A percentile compares a stretch with the other conserved stretches of the same genome.
These are phyloP conservation scores for Choristoneura rosaceana DNA, from an alignment of 2,888 invertebrate genomes.

Conservation along the genomic window DNA sequence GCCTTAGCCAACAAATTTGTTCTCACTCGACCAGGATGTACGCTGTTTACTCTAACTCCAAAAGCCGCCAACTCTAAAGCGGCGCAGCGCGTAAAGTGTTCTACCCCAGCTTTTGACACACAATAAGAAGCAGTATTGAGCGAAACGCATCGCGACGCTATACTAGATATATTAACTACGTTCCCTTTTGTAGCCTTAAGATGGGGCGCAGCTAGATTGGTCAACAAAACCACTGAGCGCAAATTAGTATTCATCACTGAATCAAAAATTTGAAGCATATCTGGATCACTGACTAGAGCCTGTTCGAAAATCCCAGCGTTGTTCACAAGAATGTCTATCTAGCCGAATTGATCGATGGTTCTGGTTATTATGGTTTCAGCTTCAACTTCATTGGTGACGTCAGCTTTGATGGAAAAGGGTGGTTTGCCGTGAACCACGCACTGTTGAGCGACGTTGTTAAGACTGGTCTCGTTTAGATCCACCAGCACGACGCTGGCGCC, in stretches of 20 bases:
- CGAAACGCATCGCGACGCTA: constrained; percentile 43
- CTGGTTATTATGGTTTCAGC: constrained; percentile 48
- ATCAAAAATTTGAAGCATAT: constrained; percentile 54
- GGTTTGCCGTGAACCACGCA: constrained; percentile 46
- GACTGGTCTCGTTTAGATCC: constrained; percentile 54
- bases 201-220: constrained; percentile 54
- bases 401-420: constrained; percentile 53
- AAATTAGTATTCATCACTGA: constrained; percentile 55
- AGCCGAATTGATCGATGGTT: constrained; percentile 55
- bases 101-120: constrained; percentile 90
- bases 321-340: constrained; percentile 60
- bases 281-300: constrained; percentile 47
- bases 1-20: constrained; percentile 52
- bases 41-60: constrained; percentile 88
- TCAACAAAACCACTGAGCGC: constrained; percentile 52
- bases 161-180: constrained; percentile 62
- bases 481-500: constrained; percentile 55
- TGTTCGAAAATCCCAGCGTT: constrained; percentile 51
- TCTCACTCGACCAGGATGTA: constrained; percentile 90
- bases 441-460: constrained; percentile 47
- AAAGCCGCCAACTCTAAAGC: constrained; percentile 87
- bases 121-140: constrained; percentile 72
- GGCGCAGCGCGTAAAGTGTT: constrained; percentile 89
- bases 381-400: constrained; percentile 55
- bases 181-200: constrained; percentile 58